Percentiles rank a stretch among this genome's conserved stretches.
phyloP scores from a whole-genome alignment of 2,113 vertebrate genomes.

The Enhydra lutris region DNA sequence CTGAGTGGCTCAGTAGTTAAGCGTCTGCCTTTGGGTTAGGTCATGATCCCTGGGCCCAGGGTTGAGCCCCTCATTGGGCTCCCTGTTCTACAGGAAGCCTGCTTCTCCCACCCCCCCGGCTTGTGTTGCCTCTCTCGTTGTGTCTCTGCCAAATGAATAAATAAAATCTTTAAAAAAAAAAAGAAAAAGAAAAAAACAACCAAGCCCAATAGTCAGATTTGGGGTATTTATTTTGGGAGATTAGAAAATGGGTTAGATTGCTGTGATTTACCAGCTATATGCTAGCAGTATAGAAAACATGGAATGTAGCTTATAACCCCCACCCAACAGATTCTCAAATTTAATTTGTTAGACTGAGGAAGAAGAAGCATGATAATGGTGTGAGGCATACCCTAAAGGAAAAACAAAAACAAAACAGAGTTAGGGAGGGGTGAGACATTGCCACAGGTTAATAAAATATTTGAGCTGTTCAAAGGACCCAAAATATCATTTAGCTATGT shows the following conservation, averaged over 20 bases:
- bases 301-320: background rate
- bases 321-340: background rate
- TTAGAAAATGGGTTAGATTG: conserved; percentile 43
- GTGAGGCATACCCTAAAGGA: background rate
- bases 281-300: background rate
- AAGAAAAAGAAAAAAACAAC: too few relatives aligned
- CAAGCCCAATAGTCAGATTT: background rate
- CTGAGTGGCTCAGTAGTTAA: too few relatives aligned
- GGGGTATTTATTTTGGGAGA: background rate
- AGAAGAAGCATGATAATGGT: background rate
- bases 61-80: too few relatives aligned
- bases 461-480: background rate
- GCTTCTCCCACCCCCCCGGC: too few relatives aligned
- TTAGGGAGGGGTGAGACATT: background rate
- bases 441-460: background rate
- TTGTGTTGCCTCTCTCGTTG: too few relatives aligned
- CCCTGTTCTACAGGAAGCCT: too few relatives aligned
- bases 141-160: too few relatives aligned
- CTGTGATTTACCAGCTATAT: background rate
- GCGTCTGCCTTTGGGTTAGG: too few relatives aligned
- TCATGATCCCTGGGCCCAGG: too few relatives aligned
- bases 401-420: background rate
- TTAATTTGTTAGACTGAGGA: background rate
- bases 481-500: background rate
- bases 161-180: too few relatives aligned